phyloP scores from a whole-genome alignment of 2,113 vertebrate genomes.

The Halichoeres trimaculatus region DNA sequence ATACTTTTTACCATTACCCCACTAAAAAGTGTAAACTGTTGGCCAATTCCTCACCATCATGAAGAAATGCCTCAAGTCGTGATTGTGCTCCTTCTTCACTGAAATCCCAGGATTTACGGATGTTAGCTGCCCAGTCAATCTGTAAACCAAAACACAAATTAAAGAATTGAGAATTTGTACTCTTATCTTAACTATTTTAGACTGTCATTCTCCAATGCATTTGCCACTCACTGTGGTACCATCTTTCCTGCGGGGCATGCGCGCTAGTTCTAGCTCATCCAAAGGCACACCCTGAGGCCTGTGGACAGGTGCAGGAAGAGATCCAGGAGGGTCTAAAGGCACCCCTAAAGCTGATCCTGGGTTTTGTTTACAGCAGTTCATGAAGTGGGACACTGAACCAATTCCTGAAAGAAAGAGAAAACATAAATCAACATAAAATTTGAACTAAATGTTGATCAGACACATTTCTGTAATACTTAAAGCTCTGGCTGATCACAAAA shows the following conservation, averaged over 20 bases:
- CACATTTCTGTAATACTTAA: too few relatives aligned
- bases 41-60: conserved; percentile 68
- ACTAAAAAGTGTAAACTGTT: neutral
- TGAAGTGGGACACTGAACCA: conserved; percentile 83
- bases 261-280: conserved; percentile 70
- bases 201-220: neutral
- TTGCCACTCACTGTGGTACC: conserved; percentile 73
- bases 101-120: conserved; percentile 81
- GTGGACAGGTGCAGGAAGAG: conserved; percentile 69
- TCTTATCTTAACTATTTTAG: neutral
- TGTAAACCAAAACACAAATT: conserved; percentile 43
- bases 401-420: conserved; percentile 66
- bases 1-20: neutral
- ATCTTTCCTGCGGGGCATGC: conserved; percentile 82
- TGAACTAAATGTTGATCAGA: neutral
- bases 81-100: conserved; percentile 80
- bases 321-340: conserved; percentile 70
- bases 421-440: neutral
- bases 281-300: conserved; percentile 73
- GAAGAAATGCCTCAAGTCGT: conserved; percentile 73
- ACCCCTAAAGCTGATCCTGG: conserved; percentile 56
- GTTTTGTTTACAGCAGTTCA: conserved; percentile 80
- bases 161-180: neutral
- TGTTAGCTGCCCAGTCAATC: conserved; percentile 83
- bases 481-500: neutral